These are phyloP conservation scores for Scotopteryx bipunctaria DNA, from an alignment of 2,888 invertebrate species.

Conservation along the genomic window DNA sequence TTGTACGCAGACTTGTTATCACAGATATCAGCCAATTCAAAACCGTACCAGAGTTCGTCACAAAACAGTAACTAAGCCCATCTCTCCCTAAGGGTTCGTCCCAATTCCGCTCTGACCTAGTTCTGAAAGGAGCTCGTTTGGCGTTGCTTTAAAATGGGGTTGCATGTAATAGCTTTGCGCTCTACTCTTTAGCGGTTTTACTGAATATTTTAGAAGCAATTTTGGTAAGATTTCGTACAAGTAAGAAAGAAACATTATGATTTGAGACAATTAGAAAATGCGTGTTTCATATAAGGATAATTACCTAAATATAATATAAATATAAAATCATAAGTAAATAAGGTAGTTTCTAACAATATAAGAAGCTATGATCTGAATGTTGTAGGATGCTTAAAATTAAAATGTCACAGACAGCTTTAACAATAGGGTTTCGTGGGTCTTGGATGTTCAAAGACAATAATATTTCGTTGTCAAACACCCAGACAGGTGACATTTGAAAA, in stretches of 20 bases:
- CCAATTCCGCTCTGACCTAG: slow-evolving; percentile 79
- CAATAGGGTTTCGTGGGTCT: not conserved
- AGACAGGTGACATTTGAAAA: not conserved
- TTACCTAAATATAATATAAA: no score
- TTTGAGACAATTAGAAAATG: no score
- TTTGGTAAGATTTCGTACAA: not conserved
- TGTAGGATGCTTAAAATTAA: no score
- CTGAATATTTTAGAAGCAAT: slow-evolving; percentile 8
- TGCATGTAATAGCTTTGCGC: slow-evolving; percentile 71
- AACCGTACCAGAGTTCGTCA: slow-evolving; percentile 48
- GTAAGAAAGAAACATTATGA: not conserved
- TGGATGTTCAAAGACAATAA: not conserved
- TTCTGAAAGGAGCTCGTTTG: slow-evolving; percentile 74
- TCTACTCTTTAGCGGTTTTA: slow-evolving; percentile 38
- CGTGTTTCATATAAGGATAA: no score
- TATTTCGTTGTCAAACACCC: not conserved
- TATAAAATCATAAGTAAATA: no score
- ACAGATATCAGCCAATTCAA: slow-evolving; percentile 33
- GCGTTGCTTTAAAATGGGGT: slow-evolving; percentile 75
- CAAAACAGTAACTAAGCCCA: slow-evolving; percentile 52
- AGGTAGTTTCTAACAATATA: no score
- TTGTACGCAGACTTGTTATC: not conserved
- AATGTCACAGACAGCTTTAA: not conserved
- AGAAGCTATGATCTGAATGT: no score
- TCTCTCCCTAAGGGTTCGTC: slow-evolving; percentile 69